Evolutionary conservation across 2,113 vertebrate genomes (phyloP).

Genomic region (human (Homo sapiens)): DNA sequence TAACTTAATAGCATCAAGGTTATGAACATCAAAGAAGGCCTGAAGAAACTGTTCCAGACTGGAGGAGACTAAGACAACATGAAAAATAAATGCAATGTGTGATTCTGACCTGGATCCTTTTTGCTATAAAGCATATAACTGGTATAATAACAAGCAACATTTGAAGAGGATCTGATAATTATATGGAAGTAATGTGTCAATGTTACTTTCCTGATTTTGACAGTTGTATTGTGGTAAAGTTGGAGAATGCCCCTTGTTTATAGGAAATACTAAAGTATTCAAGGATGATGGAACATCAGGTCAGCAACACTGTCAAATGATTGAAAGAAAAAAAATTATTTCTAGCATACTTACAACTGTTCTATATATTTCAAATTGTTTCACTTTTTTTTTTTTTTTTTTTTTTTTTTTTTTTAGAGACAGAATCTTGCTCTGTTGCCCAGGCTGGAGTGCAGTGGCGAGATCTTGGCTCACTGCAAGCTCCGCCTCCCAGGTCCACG

Average conservation of each 20-base stretch:
- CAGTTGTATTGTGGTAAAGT: neutral
- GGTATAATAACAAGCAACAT: neutral
- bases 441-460: no score
- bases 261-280: neutral
- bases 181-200: neutral
- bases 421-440: no score
- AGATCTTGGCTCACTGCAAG: no score
- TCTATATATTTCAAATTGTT: neutral
- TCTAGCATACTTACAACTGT: slow-evolving; percentile 11
- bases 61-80: neutral
- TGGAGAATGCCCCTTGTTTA: neutral
- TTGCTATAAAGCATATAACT: neutral
- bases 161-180: neutral
- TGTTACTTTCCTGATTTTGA: neutral
- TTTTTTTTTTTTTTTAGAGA: no score
- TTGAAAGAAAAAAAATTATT: neutral
- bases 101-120: neutral
- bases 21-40: neutral
- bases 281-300: neutral
- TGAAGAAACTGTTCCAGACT: neutral
- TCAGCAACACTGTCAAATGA: neutral
- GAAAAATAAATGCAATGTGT: neutral
- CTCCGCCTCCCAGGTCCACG: no score
- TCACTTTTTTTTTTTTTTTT: neutral
- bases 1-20: neutral